Evolutionary conservation across 2,113 vertebrate genomes (phyloP).

Genomic region (Anguilla rostrata): DNA sequence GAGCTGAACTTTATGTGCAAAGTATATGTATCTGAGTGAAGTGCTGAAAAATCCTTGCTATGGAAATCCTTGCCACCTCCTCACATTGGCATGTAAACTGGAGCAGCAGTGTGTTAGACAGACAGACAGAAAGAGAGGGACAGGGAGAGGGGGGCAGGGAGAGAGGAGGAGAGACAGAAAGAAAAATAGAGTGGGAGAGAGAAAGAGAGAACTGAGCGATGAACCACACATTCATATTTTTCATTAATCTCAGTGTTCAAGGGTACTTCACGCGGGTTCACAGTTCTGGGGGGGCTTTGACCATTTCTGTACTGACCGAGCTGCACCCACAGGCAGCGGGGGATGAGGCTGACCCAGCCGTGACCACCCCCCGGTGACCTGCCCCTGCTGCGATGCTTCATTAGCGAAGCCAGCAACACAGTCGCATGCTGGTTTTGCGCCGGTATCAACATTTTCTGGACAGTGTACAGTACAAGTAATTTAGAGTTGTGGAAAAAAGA

Average conservation of each 20-base stretch:
- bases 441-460: background rate
- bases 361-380: background rate
- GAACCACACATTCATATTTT: background rate
- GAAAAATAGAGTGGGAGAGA: background rate
- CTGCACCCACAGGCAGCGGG: background rate
- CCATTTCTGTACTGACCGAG: background rate
- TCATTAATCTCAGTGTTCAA: constrained; percentile 1
- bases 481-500: background rate
- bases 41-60: background rate
- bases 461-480: background rate
- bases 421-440: background rate
- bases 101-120: background rate
- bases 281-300: background rate
- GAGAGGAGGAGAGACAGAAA: background rate
- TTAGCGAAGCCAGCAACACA: background rate
- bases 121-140: background rate
- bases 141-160: too few species aligned
- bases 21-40: background rate
- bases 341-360: background rate
- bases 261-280: background rate
- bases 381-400: background rate
- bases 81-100: background rate
- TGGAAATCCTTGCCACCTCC: background rate
- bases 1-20: background rate
- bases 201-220: background rate